A percentile compares a stretch with the other conserved stretches of the same genome.
Evolutionary conservation across 2,888 invertebrate species (phyloP).

Genomic region (Rotaria macrura): DNA sequence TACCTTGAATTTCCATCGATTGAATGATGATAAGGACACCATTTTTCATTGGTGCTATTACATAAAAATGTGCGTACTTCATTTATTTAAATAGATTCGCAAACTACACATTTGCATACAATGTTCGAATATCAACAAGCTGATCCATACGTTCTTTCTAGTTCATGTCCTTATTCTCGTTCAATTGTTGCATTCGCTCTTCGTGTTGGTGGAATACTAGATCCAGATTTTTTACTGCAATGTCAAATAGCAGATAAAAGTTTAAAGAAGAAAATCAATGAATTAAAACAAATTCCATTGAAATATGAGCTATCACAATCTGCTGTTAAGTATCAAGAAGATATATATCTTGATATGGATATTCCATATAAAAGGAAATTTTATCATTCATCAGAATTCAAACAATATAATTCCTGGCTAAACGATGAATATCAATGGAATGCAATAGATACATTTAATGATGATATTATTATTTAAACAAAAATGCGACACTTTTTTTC

Average conservation of each 20-base stretch:
- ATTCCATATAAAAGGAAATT: neutral
- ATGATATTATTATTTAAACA: neutral
- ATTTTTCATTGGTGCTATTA: neutral
- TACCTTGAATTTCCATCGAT: neutral
- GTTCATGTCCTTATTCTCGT: neutral
- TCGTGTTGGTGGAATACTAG: conserved; percentile 9
- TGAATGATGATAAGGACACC: neutral
- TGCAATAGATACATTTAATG: neutral
- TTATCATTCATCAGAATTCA: neutral
- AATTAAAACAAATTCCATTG: neutral
- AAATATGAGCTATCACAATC: neutral
- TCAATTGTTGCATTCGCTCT: neutral
- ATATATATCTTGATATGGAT: neutral
- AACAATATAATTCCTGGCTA: neutral
- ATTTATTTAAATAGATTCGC: neutral
- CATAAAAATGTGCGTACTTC: neutral
- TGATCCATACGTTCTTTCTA: neutral
- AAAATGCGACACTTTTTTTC: no score
- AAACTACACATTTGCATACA: neutral
- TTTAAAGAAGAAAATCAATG: neutral
- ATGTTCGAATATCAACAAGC: neutral
- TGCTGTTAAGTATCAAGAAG: neutral
- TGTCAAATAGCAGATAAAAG: conserved; percentile 2
- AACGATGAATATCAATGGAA: neutral
- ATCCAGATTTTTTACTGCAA: neutral